Base-by-base conservation (phyloP, 2,888 invertebrate species). In the Agonopterix arenella region DNA sequence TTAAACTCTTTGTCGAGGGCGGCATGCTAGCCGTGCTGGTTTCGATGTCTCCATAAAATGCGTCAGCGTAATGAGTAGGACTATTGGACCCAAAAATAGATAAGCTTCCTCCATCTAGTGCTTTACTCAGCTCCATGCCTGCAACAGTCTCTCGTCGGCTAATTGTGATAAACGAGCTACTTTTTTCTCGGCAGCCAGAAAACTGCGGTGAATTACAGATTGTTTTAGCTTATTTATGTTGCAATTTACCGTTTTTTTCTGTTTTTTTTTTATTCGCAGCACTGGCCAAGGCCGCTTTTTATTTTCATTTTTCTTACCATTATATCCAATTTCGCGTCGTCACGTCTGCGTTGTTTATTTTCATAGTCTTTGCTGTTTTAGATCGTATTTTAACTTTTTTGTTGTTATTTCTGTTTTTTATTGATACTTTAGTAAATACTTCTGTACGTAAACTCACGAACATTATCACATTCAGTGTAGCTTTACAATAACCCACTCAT, bases 141-240 rank as follows among this genome's bases (percentile, higher is more conserved):
- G 47, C 52, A 52, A 48, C 52, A 46, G 48, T 48, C 51, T 36
- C 48, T 43, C 48, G 7, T 37, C 46, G 13, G 48, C 70, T 79
- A 81, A 81, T 81, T 79, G 80, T 80, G 80, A 81, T 73, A 70
- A 77, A 80, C 75, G 67, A 68, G 65, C 54, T 58, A 60, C 61
- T 55, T 56, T 54, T 28, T 61, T 61, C 59, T 58, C 59, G 45
- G 52, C 52, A 40, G 51, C 45, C 52, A 52, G 55, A 54, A 50
- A 46, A 52, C 52, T 54, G 58, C 59, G 53, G 66, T 68, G 74
- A 76, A 77, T 77, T 77, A 80, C 76, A 73, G 76, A 76, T 76
- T 79, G 73, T 75, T 72, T 76, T 70, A 58, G 61, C 71, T 77
- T 67, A 80, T 80, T 80, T 80, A 80, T 79, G 73, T 72, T 67